These are phyloP conservation scores for Aspidiotus destructor DNA, from an alignment of 2,888 invertebrate genomes.

Conservation along the genomic window DNA sequence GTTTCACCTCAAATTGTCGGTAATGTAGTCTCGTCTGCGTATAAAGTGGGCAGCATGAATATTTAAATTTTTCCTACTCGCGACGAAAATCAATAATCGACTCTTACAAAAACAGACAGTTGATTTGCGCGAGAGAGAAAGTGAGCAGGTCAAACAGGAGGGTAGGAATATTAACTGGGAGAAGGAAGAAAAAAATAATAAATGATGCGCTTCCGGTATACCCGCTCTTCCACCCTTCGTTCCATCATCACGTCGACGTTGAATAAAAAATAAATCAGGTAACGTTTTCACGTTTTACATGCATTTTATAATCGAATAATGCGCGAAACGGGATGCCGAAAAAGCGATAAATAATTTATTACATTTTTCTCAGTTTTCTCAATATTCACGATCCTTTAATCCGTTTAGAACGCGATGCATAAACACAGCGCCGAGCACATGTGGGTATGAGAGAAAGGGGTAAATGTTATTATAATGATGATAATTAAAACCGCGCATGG, in stretches of 20 bases:
- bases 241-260: constrained; percentile 8
- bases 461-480: not conserved
- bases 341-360: constrained; percentile 27
- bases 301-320: constrained; percentile 11
- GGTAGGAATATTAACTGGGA: no score
- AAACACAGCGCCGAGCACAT: not conserved
- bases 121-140: no score
- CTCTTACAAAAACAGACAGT: not conserved
- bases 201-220: constrained; percentile 3
- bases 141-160: no score
- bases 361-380: constrained; percentile 11
- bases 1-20: no score
- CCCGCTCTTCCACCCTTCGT: constrained; percentile 13
- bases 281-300: constrained; percentile 9
- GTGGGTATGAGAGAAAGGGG: not conserved
- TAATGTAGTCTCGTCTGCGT: no score
- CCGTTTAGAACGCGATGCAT: constrained; percentile 8
- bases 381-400: constrained; percentile 23
- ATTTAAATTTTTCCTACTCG: not conserved
- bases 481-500: not conserved
- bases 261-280: constrained; percentile 26
- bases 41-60: no score
- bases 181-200: no score
- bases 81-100: constrained; percentile 18
- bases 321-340: constrained; percentile 5